Percentiles rank a stretch among this genome's conserved stretches.
Conservation (phyloP, 2,113 vertebrate genomes). For the Stomatorhinus ivindoensis region DNA sequence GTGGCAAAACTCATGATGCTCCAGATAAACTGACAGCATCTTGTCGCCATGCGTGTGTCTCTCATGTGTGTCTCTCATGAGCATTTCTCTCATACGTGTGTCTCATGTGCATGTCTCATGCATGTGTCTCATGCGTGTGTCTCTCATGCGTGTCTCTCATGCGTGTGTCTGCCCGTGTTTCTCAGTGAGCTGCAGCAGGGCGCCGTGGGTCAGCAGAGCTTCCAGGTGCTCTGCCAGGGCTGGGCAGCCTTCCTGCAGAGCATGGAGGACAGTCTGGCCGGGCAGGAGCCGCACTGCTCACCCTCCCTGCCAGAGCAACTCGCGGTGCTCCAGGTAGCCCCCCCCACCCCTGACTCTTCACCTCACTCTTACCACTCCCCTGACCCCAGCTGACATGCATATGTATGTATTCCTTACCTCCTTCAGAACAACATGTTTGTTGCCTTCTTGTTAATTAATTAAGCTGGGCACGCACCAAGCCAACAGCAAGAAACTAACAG, state of each 20-base stretch:
- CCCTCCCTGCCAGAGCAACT: conserved; percentile 70
- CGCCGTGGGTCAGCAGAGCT: conserved; percentile 59
- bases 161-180: neutral
- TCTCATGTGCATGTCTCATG: neutral
- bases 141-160: neutral
- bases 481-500: neutral
- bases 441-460: neutral
- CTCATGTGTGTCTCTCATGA: neutral
- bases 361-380: neutral
- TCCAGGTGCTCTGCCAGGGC: conserved; percentile 73
- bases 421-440: too few relatives aligned
- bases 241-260: conserved; percentile 78
- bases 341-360: neutral
- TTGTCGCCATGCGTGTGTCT: neutral
- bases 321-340: conserved; percentile 68
- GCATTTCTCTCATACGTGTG: neutral
- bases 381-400: neutral
- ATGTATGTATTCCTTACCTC: neutral
- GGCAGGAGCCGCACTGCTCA: conserved; percentile 55
- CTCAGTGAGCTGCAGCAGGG: conserved; percentile 68
- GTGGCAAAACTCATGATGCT: too few relatives aligned
- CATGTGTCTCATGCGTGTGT: neutral
- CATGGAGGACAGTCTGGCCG: conserved; percentile 65
- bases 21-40: neutral
- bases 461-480: too few relatives aligned